Percentiles rank a stretch among this genome's conserved stretches.
These are phyloP conservation scores for Drosophila miranda DNA, from an alignment of 1,140 invertebrate genomes.

Conservation along the genomic window DNA sequence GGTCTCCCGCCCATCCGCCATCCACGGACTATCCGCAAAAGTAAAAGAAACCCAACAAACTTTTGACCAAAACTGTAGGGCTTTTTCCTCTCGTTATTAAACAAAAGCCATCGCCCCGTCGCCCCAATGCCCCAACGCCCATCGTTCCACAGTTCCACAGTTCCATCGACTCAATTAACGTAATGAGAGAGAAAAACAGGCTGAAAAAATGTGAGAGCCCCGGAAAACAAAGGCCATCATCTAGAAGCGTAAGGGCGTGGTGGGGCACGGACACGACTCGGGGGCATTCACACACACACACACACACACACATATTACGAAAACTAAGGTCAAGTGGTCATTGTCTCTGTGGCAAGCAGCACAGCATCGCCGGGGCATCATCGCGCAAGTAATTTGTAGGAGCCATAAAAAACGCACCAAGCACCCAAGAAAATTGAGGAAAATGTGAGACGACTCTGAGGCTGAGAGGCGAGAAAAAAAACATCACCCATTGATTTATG, in stretches of 20 bases:
- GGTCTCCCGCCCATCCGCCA: neutral
- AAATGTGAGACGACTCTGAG: slow-evolving; percentile 7
- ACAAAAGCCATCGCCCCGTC: slow-evolving; percentile 4
- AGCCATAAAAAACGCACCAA: slow-evolving; percentile 35
- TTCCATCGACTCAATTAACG: slow-evolving; percentile 45
- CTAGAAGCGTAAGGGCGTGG: slow-evolving; percentile 9
- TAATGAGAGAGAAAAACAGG: slow-evolving; percentile 41
- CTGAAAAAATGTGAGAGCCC: slow-evolving; percentile 20
- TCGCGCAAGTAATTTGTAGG: slow-evolving; percentile 44
- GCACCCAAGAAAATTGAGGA: slow-evolving; percentile 9
- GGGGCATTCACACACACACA: neutral
- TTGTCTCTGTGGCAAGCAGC: slow-evolving; percentile 33
- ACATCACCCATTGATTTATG: slow-evolving; percentile 33
- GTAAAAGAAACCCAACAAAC: slow-evolving; percentile 10
- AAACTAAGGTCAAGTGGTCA: slow-evolving; percentile 63
- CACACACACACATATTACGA: slow-evolving; percentile 9
- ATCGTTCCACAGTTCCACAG: no score
- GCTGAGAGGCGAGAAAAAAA: slow-evolving; percentile 21
- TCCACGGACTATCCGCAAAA: slow-evolving; percentile 2
- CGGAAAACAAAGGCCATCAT: slow-evolving; percentile 19
- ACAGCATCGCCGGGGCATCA: slow-evolving; percentile 37
- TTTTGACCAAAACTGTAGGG: no score
- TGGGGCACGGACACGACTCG: slow-evolving; percentile 1
- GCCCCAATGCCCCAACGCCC: neutral
- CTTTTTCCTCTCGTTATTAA: slow-evolving; percentile 1